Evolutionary conservation across 2,888 invertebrate species (phyloP), one percentile per base, ranked within the genome.

Genomic region (Helicoverpa assulta): DNA sequence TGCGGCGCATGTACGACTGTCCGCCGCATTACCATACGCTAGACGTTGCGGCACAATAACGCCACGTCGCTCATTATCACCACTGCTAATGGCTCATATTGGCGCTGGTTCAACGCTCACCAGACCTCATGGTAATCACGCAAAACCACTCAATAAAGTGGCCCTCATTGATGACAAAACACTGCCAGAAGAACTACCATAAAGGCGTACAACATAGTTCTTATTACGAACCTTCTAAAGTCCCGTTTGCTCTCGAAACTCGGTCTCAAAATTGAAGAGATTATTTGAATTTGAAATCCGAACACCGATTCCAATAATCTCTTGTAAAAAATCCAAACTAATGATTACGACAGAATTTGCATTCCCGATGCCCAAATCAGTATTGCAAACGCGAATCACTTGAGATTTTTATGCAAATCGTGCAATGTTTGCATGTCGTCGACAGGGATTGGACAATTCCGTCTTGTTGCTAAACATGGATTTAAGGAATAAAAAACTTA

Each of bases 1-100:
- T 78, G 71, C 81, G 52, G 58, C 67, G 75, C 85, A 86, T 85
- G 86, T 85, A 76, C 76, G 68, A 65, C 67, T 77, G 78, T 80
- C 58, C 78, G 64, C 71, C 82, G 73, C 76, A 86, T 83, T 80
- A 76, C 73, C 80, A 81, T 81, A 83, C 70, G 67, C 76, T 71
- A 66, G 73, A 72, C 69, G 71, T 70, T 73, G 65, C 59, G 67
- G 65, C 67, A 65, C 78, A 68, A 81, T 73, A 57, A 79, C 66
- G 67, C 81, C 78, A 80, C 69, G 64, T 80, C 61, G 53, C 80
- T 80, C 80, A 76, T 77, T 80, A 80, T 70, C 70, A 47, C 76
- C 51, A 62, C 65, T 70, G 75, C 80, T 63, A 70, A 80, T 80
- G 54, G 70, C 52, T 70, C 70, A 63, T 66, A 70, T 76, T 75